Base-by-base conservation (phyloP, 2,888 invertebrate genomes). In the Andrena hattorfiana region DNA sequence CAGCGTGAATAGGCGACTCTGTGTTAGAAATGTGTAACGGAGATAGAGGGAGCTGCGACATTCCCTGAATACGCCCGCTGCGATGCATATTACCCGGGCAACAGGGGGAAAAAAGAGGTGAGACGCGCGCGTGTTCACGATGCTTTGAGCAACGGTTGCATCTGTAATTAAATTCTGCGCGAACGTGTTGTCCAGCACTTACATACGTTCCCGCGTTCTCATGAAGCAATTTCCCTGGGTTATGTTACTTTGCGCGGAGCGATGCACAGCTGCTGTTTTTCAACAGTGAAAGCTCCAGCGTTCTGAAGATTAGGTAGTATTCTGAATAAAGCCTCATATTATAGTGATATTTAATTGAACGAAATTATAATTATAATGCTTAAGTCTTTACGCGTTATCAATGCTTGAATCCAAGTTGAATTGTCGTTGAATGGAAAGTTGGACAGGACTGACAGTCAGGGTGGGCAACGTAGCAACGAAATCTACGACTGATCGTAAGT, bases 11-110 rank as follows among this genome's bases (percentile, higher is more conserved):
- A 60, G 60, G 66, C 63, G 59, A 62, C 59, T 77, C 32, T 49
- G 67, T 63, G 59, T 60, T 62, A 62, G 7, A 62, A 82, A 84
- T 77, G 63, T 69, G 67, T 69, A 74, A 79, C 64, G 32, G 62
- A 51, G 54, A 66, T 73, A 74, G 10, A 62, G 70, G 49, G 20
- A 63, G 63, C 60, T 51, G 56, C 51, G 35, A 32, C 35, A 35
- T 30, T 20, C 59, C 48, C 42, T 35, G 59, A 32, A 70, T 70
- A 59, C 59, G 63, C 42, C 23, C 23, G 23, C 23, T 13, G 62
- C 32, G 63, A 23, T 23, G 42, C 42, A 63, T 5, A 42, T n/a
- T 62, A n/a, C 63, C 20, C 13, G 23, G n/a, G 30, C 26, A 54
- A 54, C 54, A 54, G 54, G 20, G 26, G 26, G 54, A 73, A 56